Evolutionary conservation across 2,888 invertebrate species (phyloP), one percentile per base, ranked within the genome.

Genomic region (Buathra laborator): DNA sequence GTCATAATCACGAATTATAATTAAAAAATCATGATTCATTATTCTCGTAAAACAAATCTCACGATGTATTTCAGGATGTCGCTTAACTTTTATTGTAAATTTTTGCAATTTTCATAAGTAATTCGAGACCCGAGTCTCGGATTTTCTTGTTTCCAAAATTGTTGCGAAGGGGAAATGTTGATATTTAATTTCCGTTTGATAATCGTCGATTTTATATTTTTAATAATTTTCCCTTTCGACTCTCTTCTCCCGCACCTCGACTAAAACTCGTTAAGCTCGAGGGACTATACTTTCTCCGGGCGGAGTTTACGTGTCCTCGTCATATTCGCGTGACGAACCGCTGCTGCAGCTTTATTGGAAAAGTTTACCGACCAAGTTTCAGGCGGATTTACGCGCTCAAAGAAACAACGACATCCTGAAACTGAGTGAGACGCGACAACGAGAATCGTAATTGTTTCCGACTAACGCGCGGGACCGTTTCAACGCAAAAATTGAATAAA

Each of bases 321-420:
- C 71, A 51, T 74, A 78, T 81, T 78, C 16, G 81, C 78, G 74
- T 56, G 75, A 79, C 74, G 81, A 62, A 75, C 76, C 66, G 66
- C 75, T 59, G 59, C 29, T 48, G 48, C 48, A 14, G 14, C 14
- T 86, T 89, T 89, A 86, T 88, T 86, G 86, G 86, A 84, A 87
- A 88, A 88, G 68, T 86, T 62, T 16, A 66, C 48, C 46, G 12
- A 16, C 32, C 67, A 24, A 51, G 6, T 77, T 29, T 46, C 59
- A 6, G 48, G 6, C 46, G 56, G 29, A 43, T 51, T 43, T 46
- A 32, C 64, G 53, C 29, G 16, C 29, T 46, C 4, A 56, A 79
- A 53, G 56, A 68, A 68, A 75, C 68, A 53, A 80, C 82, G 79
- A 82, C 82, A 72, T 80, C 59, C 71, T 62, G 72, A 44, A 68